Evolutionary conservation across 2,797 vertebrate genomes (phyloP), one percentile per base, ranked within the genome.

Genomic region (Xerus rutilus): DNA sequence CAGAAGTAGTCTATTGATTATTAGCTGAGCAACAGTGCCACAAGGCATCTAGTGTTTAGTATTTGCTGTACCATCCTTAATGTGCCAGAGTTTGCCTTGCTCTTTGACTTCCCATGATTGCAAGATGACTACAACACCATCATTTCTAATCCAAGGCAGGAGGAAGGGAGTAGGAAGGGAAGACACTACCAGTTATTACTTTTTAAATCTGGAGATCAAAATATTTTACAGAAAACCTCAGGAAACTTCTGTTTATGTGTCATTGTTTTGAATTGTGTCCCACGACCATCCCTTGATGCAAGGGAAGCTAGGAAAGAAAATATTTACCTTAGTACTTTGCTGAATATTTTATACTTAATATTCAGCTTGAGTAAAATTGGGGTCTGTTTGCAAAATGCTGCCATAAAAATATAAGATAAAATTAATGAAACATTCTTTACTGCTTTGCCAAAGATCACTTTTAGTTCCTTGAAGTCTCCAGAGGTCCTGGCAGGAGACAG

Each of bases 161-260:
- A 93, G 69, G 89, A 91, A 84, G 13, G 32, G 47, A 72, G 10
- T 52, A 18, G 35, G 64, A 92, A 39, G 23, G 54, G 35, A 97
- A 35, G 54, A 47, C 4, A 87, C 23, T 35, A 73, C 14, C 81
- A 72, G 47, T 23, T 11, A 25, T 69, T 32, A 32, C 45, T 32
- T 67, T 76, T 52, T 15, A 64, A 89, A 65, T 85, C 25, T 73
- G 28, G n/a, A 84, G 92, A 83, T 72, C 30, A 88, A 93, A 78
- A 45, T 88, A 65, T 89, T 93, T 92, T 28, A 30, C 64, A 79
- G 74, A 82, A 86, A 95, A 92, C n/a, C 59, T 95, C 54, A 57
- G 43, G 35, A 94, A 17, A 67, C 14, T 82, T 91, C 28, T 88
- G 67, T 82, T 95, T 86, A 52, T 72, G 39, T 85, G 20, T 73